phyloP scores from a whole-genome alignment of 2,888 invertebrate species.

The Scrobipalpa atriplicella region DNA sequence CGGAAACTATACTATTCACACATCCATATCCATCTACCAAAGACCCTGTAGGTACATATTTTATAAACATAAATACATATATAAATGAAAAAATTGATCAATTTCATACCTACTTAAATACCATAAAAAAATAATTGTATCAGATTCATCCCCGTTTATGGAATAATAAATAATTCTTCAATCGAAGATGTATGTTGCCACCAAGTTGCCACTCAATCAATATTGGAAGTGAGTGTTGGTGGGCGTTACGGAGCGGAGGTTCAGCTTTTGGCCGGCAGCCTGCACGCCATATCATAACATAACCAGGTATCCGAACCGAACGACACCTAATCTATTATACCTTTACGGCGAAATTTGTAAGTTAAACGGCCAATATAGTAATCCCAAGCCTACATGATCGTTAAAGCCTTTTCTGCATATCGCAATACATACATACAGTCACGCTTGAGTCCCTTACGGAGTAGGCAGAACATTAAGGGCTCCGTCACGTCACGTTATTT shows the following conservation, averaged over 20 bases:
- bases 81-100: too few relatives aligned
- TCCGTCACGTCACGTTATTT: too few relatives aligned
- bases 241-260: slow-evolving; percentile 47
- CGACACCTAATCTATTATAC: slow-evolving; percentile 26
- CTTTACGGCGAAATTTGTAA: slow-evolving; percentile 22
- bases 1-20: too few relatives aligned
- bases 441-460: too few relatives aligned
- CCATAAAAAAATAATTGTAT: neutral
- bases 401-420: slow-evolving; percentile 15
- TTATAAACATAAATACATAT: too few relatives aligned
- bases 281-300: slow-evolving; percentile 32
- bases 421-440: neutral
- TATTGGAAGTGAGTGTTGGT: slow-evolving; percentile 32
- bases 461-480: too few relatives aligned
- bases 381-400: slow-evolving; percentile 17
- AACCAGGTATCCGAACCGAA: slow-evolving; percentile 18
- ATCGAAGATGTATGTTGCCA: neutral
- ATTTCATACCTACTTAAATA: too few relatives aligned
- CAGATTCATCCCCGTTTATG: too few relatives aligned
- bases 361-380: slow-evolving; percentile 22
- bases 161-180: neutral
- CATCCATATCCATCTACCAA: too few relatives aligned
- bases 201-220: slow-evolving; percentile 23
- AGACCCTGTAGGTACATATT: too few relatives aligned
- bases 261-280: slow-evolving; percentile 41